phyloP scores from a whole-genome alignment of 2,888 invertebrate species.

The Galeopsomyia nigrocyanea region DNA sequence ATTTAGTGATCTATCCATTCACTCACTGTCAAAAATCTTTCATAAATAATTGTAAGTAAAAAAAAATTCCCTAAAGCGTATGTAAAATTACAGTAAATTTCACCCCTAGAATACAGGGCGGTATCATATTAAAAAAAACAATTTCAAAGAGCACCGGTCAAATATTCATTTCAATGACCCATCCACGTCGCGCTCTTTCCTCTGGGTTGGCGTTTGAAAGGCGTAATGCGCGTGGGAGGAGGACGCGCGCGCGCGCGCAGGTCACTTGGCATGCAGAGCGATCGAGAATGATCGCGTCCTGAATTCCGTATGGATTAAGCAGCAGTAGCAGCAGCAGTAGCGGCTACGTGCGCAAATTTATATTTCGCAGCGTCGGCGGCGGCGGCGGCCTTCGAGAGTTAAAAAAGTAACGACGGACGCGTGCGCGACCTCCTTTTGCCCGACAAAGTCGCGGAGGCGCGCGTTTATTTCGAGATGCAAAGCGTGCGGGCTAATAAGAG shows the following conservation, averaged over 20 bases:
- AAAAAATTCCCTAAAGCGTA: too few species aligned
- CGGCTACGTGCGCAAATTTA: conserved; percentile 38
- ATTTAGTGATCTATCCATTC: too few species aligned
- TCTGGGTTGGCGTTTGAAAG: not conserved
- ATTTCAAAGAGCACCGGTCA: conserved; percentile 10
- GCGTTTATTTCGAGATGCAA: too few species aligned
- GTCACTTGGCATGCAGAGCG: conserved; percentile 58
- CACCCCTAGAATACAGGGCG: too few species aligned
- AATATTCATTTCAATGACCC: conserved; percentile 39
- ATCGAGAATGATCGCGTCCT: conserved; percentile 53
- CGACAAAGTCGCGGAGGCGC: not conserved
- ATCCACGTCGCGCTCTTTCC: conserved; percentile 12
- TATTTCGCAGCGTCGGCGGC: conserved; percentile 9
- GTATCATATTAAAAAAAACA: not conserved
- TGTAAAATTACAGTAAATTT: too few species aligned
- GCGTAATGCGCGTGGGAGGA: conserved; percentile 18
- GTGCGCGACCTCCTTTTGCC: not conserved
- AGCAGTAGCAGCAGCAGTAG: conserved; percentile 43
- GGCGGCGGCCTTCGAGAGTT: conserved; percentile 16
- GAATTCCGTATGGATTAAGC: conserved; percentile 60
- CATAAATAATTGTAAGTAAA: too few species aligned
- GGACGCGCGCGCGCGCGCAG: conserved; percentile 24
- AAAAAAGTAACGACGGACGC: conserved; percentile 29
- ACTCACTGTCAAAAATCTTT: too few species aligned
- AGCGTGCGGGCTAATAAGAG: too few species aligned